phyloP scores from a whole-genome alignment of 64 coral and sea anemone genomes.

The Montipora foliosa region DNA sequence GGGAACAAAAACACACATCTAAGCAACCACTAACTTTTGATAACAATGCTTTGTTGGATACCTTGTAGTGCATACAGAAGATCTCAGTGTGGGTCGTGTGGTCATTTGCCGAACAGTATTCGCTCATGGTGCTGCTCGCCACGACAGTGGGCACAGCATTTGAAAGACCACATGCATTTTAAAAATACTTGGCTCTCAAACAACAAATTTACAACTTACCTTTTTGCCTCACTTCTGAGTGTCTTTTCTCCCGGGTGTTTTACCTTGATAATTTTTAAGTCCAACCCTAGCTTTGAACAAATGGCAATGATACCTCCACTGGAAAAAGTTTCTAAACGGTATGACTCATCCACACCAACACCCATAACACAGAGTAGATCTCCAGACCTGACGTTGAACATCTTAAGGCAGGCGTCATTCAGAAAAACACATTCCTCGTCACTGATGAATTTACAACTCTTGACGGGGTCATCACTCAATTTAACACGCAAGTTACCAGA shows the following conservation, averaged over 20 bases:
- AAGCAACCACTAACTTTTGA: conserved; percentile 45
- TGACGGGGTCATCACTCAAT: neutral
- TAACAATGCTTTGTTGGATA: neutral
- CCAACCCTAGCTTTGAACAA: neutral
- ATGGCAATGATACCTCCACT: neutral
- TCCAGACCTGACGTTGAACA: conserved; percentile 4
- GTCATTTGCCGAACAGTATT: too few species aligned
- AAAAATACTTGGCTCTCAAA: too few species aligned
- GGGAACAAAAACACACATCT: neutral
- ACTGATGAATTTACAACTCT: neutral
- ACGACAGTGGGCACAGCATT: too few species aligned
- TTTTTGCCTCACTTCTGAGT: too few species aligned
- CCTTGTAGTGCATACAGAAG: too few species aligned
- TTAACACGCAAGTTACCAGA: neutral
- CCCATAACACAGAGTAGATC: neutral
- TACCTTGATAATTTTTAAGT: neutral
- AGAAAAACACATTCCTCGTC: neutral
- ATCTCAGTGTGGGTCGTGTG: too few species aligned
- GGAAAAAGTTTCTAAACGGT: neutral
- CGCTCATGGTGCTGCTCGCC: too few species aligned
- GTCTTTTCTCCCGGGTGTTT: neutral
- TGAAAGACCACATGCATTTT: too few species aligned
- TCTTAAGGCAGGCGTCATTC: neutral
- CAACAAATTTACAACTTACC: too few species aligned
- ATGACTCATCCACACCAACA: too few species aligned